phyloP scores from a whole-genome alignment of 2,888 invertebrate species.

The Amphipoea lucens region DNA sequence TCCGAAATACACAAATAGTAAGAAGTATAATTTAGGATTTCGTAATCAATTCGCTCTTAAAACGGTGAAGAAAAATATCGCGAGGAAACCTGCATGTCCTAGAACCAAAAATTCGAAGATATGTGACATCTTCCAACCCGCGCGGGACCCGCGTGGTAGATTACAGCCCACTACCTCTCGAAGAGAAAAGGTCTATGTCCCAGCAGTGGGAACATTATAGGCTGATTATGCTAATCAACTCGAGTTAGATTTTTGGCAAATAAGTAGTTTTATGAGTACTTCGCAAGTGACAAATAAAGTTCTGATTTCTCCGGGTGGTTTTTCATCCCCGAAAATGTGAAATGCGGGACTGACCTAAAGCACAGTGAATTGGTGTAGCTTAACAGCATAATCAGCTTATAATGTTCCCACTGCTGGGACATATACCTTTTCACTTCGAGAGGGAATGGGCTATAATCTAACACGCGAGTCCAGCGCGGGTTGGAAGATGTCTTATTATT shows the following conservation, averaged over 20 bases:
- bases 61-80: background rate
- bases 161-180: background rate
- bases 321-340: no score
- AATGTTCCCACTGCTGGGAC: no score
- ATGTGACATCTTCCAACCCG: background rate
- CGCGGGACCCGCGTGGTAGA: background rate
- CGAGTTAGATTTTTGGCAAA: no score
- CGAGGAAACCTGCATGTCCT: background rate
- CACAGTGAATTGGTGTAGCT: no score
- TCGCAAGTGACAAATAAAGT: no score
- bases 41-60: background rate
- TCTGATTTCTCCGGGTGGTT: background rate
- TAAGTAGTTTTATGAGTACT: background rate
- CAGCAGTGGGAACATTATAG: background rate
- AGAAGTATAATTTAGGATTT: background rate
- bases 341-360: no score
- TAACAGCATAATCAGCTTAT: no score
- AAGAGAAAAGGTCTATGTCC: background rate
- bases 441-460: no score
- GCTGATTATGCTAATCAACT: no score
- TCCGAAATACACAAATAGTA: background rate
- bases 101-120: background rate
- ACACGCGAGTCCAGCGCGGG: no score
- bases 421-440: no score
- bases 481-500: no score